Percentiles rank a stretch among this genome's conserved stretches.
These are phyloP conservation scores for Dysdera silvatica DNA, from an alignment of 1,140 invertebrate genomes.

Conservation along the genomic window DNA sequence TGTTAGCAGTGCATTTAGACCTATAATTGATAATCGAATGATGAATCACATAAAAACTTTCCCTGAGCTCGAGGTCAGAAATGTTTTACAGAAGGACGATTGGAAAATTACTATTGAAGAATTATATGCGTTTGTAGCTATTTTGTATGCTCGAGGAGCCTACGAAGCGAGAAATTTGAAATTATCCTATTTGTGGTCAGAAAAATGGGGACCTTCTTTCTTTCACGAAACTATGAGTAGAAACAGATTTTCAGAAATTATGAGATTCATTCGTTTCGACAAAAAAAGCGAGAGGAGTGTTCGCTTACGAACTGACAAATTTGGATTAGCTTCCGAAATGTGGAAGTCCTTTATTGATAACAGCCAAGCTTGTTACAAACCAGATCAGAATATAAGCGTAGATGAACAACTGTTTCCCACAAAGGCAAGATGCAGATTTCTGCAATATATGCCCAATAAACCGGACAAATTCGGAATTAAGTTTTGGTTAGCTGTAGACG, in stretches of 20 bases:
- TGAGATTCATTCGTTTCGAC: constrained; percentile 18
- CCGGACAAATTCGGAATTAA: constrained; percentile 32
- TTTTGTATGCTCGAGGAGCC: neutral
- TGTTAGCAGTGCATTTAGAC: neutral
- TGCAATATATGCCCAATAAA: constrained; percentile 27
- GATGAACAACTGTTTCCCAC: constrained; percentile 27
- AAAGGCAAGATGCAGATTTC: constrained; percentile 19
- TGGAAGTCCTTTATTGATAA: constrained; percentile 29
- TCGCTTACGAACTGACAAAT: constrained; percentile 9
- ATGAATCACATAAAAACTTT: neutral
- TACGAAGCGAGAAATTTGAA: neutral
- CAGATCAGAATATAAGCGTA: constrained; percentile 9
- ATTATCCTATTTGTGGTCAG: neutral
- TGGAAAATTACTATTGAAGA: neutral
- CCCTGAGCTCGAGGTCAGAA: neutral
- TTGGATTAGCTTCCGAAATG: constrained; percentile 19
- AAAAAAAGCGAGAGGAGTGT: neutral
- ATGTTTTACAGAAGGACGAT: no score
- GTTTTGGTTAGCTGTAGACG: constrained; percentile 21
- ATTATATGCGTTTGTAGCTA: neutral
- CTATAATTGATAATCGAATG: neutral
- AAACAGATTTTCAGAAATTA: constrained; percentile 1
- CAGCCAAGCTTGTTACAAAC: constrained; percentile 19
- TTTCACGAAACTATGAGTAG: constrained; percentile 4
- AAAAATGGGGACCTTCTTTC: neutral